Base-by-base conservation (phyloP, 2,113 vertebrate genomes). In the Silurus meridionalis region DNA sequence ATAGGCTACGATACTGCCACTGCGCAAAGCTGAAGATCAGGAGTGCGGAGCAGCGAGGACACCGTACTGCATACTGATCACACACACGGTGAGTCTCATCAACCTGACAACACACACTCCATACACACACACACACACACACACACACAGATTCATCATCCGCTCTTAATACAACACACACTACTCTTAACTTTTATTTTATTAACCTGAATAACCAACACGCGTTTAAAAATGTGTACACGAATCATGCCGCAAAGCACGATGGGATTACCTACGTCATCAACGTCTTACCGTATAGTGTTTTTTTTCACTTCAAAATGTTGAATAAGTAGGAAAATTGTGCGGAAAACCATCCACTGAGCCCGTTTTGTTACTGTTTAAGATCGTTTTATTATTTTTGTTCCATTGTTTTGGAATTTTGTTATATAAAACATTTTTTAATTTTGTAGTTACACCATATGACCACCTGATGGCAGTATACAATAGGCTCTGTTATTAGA, bases 1-100 rank as follows among this genome's bases (percentile, higher is more conserved):
- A 90, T 90, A 89, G 90, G 88, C 88, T 90, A 90, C 90, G 90
- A 89, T 91, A 89, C 90, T 89, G 90, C 90, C 90, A 89, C 90
- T 90, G 90, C 90, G 90, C 88, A 90, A 90, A 90, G 90, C 88
- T 90, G 0, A n/a, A 0, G 10, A 0, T 0, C 0, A 0, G 0
- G 0, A 0, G 2, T 4, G 25, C 4, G 46, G 11, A 80, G 1
- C 25, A 14, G 14, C 8, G 0, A 17, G 0, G 0, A 17, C 0
- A 19, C 8, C 6, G 11, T 13, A 71, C 37, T 55, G 11, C 52
- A 23, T 25, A 75, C 17, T 3, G 3, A 46, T 9, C 17, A 72
- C 69, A 48, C 17, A 48, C 1, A 19, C 69, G 69, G 37, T 72
- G 17, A 37, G 19, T 8, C 21, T 9, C 3, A 4, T 8, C 8